A percentile compares a stretch with the other conserved stretches of the same genome.
Evolutionary conservation across 2,888 invertebrate species (phyloP).

Genomic region (Eupithecia exiguata): DNA sequence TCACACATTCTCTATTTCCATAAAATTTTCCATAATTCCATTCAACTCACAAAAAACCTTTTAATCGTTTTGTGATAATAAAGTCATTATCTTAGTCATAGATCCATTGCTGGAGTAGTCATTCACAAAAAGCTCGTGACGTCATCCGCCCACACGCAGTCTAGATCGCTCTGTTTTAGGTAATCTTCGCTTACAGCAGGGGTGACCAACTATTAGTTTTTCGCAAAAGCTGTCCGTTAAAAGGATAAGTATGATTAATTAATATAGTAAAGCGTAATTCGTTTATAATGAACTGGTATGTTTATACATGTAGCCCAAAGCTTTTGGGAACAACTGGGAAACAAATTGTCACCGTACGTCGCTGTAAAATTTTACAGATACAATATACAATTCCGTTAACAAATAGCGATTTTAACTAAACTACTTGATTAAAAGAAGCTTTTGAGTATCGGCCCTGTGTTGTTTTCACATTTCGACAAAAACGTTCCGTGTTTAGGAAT

Average conservation of each 20-base stretch:
- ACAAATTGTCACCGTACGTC: not conserved
- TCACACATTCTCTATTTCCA: too few relatives aligned
- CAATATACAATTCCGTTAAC: too few relatives aligned
- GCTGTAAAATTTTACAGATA: not conserved
- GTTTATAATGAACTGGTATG: not conserved
- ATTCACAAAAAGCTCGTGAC: conserved; percentile 23
- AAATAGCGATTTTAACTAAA: too few relatives aligned
- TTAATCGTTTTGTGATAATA: not conserved
- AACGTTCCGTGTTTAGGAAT: not conserved
- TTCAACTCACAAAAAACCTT: not conserved
- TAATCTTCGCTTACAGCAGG: conserved; percentile 15
- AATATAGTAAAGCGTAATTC: not conserved
- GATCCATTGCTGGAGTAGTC: not conserved
- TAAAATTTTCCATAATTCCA: not conserved
- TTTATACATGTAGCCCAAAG: not conserved
- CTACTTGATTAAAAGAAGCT: too few relatives aligned
- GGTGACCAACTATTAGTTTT: not conserved
- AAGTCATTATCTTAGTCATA: conserved; percentile 8
- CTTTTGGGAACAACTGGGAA: not conserved
- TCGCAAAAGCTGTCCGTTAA: not conserved
- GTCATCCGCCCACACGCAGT: conserved; percentile 27
- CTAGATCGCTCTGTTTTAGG: conserved; percentile 22
- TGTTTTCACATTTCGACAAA: not conserved
- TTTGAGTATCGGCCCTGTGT: too few relatives aligned
- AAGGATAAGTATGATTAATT: not conserved